These are phyloP conservation scores for Synergus itoensis DNA, from an alignment of 2,888 invertebrate genomes.

Conservation along the genomic window DNA sequence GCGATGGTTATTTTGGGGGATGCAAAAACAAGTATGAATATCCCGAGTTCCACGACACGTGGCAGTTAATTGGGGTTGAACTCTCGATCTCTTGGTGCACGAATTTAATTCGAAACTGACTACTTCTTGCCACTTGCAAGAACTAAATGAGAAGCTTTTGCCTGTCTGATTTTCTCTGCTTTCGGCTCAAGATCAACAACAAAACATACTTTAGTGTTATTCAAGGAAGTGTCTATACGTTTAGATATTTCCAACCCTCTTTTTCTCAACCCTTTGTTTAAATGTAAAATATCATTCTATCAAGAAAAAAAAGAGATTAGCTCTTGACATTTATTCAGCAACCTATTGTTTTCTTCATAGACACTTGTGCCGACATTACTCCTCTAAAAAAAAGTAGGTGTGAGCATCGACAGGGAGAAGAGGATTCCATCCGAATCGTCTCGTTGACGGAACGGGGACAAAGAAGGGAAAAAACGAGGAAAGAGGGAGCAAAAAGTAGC, in stretches of 20 bases:
- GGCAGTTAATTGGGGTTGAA: constrained; percentile 67
- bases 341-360: not conserved
- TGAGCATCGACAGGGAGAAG: constrained; percentile 21
- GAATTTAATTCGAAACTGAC: constrained; percentile 50
- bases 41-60: constrained; percentile 63
- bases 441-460: constrained; percentile 36
- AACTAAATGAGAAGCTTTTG: constrained; percentile 30
- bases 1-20: constrained; percentile 49
- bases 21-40: constrained; percentile 65
- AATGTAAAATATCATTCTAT: not conserved
- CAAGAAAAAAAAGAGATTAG: not conserved
- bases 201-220: not conserved
- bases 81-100: constrained; percentile 53
- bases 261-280: no score
- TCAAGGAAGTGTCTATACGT: not conserved
- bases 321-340: not conserved
- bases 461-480: constrained; percentile 42
- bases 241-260: not conserved
- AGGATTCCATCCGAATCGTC: constrained; percentile 37
- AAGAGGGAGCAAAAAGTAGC: constrained; percentile 51
- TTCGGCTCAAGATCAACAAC: not conserved
- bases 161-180: not conserved
- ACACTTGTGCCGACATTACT: not conserved
- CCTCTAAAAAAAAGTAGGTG: constrained; percentile 23
- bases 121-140: constrained; percentile 16